Evolutionary conservation across 2,113 vertebrate genomes (phyloP).

Genomic region (Hypomesus transpacificus): DNA sequence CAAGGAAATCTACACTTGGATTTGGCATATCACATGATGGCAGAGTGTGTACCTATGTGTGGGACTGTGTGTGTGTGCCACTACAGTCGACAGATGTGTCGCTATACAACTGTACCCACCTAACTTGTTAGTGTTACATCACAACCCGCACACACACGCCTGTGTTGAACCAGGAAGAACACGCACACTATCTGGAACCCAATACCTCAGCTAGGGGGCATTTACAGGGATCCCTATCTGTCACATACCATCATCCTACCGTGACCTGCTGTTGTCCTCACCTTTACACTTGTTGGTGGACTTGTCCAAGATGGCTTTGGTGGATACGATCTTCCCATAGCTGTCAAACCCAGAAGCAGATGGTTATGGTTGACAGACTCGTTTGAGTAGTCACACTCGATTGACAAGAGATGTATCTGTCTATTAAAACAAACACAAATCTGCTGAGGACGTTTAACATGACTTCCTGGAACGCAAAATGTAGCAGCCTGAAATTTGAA

Average conservation of each 20-base stretch:
- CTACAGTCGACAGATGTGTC: slow-evolving; percentile 36
- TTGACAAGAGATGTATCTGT: too few relatives aligned
- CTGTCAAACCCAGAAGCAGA: slow-evolving; percentile 61
- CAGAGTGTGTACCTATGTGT: too few relatives aligned
- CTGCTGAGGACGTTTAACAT: slow-evolving; percentile 23
- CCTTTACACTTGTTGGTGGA: slow-evolving; percentile 95
- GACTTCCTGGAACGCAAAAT: too few relatives aligned
- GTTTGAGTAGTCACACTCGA: too few relatives aligned
- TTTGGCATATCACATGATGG: background rate
- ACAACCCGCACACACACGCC: slow-evolving; percentile 7
- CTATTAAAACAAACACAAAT: too few relatives aligned
- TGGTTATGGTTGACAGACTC: background rate
- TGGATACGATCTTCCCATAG: slow-evolving; percentile 92
- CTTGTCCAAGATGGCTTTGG: slow-evolving; percentile 92
- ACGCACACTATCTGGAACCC: background rate
- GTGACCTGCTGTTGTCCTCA: slow-evolving; percentile 50
- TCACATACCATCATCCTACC: background rate
- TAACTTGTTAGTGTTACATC: background rate
- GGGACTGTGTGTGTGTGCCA: background rate
- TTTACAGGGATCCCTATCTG: too few relatives aligned
- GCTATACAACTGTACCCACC: slow-evolving; percentile 32
- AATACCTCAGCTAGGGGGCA: background rate
- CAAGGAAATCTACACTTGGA: slow-evolving; percentile 7
- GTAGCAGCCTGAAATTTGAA: too few relatives aligned
- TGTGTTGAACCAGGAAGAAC: background rate